These are phyloP conservation scores for Dolichoris vasculosae DNA, from an alignment of 1,140 invertebrate species.

Conservation along the genomic window DNA sequence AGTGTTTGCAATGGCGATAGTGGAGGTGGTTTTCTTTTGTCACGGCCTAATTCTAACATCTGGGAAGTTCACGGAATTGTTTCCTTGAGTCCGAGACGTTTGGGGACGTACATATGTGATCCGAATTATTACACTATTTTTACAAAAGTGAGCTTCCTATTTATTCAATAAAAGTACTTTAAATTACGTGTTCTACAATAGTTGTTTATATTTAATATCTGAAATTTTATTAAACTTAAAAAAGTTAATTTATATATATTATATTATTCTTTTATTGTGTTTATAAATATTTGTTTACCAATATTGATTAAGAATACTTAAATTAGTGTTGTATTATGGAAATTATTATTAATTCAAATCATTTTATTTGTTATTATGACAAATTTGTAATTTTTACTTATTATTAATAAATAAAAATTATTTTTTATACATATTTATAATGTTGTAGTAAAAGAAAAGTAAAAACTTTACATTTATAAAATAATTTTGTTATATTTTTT, in stretches of 20 bases:
- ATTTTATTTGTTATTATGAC: no score
- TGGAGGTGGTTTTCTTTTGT: constrained; percentile 68
- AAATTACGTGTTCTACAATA: neutral
- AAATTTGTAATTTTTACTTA: no score
- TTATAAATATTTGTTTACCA: no score
- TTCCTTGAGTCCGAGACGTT: constrained; percentile 70
- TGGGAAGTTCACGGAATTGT: constrained; percentile 73
- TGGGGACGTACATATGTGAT: constrained; percentile 67
- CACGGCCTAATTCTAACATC: constrained; percentile 55
- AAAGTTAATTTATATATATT: no score
- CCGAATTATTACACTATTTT: constrained; percentile 69
- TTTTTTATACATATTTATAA: no score
- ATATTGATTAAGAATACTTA: no score
- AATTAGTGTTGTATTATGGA: no score
- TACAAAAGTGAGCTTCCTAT: constrained; percentile 67
- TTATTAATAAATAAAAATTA: no score
- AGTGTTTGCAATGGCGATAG: constrained; percentile 74
- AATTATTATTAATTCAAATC: no score
- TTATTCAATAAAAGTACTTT: neutral
- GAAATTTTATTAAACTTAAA: no score
- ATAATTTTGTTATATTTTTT: neutral
- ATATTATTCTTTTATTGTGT: no score
- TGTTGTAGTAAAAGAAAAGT: neutral
- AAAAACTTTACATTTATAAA: neutral
- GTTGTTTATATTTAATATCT: no score